Base-by-base conservation (phyloP, 2,888 invertebrate genomes). In the Thumatha senex region DNA sequence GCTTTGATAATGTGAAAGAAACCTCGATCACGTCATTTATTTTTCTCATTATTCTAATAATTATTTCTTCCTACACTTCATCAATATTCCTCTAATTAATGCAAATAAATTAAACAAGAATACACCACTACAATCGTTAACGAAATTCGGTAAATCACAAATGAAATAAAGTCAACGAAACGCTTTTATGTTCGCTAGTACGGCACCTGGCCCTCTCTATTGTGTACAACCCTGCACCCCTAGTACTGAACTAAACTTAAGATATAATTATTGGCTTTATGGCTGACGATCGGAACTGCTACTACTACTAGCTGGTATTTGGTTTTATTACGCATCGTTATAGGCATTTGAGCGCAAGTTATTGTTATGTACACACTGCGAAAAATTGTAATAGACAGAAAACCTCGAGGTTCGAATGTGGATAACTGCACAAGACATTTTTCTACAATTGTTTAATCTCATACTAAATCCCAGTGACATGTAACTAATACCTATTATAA, bases 251-350 rank as follows among this genome's bases (percentile, higher is more conserved):
- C 61, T 62, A 36, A 48, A 59, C 76, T 77, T 76, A 84, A 86
- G 84, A 86, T 85, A 85, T 85, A 86, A 86, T 86, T 86, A 86
- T 82, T 58, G 59, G 74, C 76, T 79, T 76, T 78, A 79, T 78
- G 56, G 66, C 65, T 57, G 69, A 73, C 69, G 70, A 40, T 44
- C 12, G 40, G 24, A 31, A 36, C 34, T 40, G 36, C 82, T 74
- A 5, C 18, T 74, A 5, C 18, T 24, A 5, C 3, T 24, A 4
- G 18, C 18, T 24, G 74, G 77, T 74, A 74, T 78, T 78, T 74
- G 63, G 51, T 76, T 78, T 78, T 80, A 79, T 78, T 78, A 72
- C 70, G 66, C 30, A 12, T 14, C n/a, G 24, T 34, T 0, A 36
- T 15, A 5, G 24, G n/a, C 24, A 5, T 13, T 5, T 13, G 2